Base-by-base conservation (phyloP, 2,797 vertebrate species). In the Choloepus didactylus region DNA sequence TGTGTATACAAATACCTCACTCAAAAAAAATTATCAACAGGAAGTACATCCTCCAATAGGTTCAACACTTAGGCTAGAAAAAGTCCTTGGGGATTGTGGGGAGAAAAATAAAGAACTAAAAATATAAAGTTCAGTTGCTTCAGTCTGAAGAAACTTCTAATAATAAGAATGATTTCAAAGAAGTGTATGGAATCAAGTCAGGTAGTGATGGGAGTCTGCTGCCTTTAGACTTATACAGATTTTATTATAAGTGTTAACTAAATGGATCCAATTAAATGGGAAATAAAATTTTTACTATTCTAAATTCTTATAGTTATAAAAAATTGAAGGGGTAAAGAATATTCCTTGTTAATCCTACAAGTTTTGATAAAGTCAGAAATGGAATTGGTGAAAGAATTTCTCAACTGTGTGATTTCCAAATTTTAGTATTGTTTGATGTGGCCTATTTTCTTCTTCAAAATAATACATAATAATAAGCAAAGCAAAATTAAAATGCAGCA, bases 241-340 rank as follows among this genome's bases (percentile, higher is more conserved):
- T 77, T 89, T 25, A 67, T n/a, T 73, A 31, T 29, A 86, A 60
- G 54, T 66, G 25, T 49, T 91, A 91, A 3, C 73, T 44, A 76
- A 94, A 92, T 19, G 44, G 29, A 87, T 14, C 2, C 72, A 31
- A 27, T 66, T 81, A 95, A 95, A 87, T 29, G 19, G 54, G 38
- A 95, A 95, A 85, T 49, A 51, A 67, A 95, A 89, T 60, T 10
- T 86, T 82, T 29, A 54, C 27, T 62, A 18, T 44, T 92, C 77
- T 92, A 73, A 64, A 70, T 21, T 84, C 54, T 41, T 41, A 21
- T 2, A 12, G 19, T 88, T 9, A n/a, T 23, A 23, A 56, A 82
- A 82, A 89, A 31, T 18, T 75, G 1, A 67, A 67, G 12, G 0
- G 38, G 10, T 87, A 83, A 86, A 87, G 35, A 70, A 77, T 12